A percentile compares a stretch with the other conserved stretches of the same genome.
Conservation (phyloP, 2,888 invertebrate species). For the Oxyteleia sp. region DNA sequence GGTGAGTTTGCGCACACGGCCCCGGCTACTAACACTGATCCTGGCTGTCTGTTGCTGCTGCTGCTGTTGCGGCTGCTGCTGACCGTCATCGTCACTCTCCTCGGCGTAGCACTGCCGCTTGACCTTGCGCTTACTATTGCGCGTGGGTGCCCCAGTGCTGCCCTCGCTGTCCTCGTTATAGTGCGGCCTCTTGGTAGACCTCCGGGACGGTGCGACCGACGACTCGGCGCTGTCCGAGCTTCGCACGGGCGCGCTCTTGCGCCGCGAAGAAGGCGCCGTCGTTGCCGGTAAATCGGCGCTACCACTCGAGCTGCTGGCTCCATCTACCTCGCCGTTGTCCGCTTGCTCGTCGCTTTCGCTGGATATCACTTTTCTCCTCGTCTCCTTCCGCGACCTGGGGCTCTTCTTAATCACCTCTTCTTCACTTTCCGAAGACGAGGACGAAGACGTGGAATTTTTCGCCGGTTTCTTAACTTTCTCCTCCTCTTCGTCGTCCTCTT, state of each 20-base stretch:
- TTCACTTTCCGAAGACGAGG: conserved; percentile 78
- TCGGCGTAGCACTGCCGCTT: conserved; percentile 86
- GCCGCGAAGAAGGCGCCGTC: too few species aligned
- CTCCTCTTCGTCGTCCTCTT: conserved; percentile 73
- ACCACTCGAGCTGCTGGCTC: conserved; percentile 51
- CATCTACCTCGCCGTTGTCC: conserved; percentile 68
- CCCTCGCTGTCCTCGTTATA: conserved; percentile 85
- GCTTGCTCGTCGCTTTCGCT: conserved; percentile 74
- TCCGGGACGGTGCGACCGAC: conserved; percentile 68
- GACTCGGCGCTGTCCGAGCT: conserved; percentile 71
- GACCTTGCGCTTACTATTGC: conserved; percentile 82
- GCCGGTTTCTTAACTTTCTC: too few species aligned
- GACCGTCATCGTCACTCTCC: conserved; percentile 83
- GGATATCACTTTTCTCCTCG: conserved; percentile 45
- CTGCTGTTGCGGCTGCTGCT: too few species aligned
- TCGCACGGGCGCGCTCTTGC: conserved; percentile 38
- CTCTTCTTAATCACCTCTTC: conserved; percentile 60
- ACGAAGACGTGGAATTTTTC: conserved; percentile 32
- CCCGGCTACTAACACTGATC: conserved; percentile 91
- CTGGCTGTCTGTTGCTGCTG: too few species aligned
- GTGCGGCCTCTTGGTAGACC: conserved; percentile 83
- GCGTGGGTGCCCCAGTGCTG: conserved; percentile 79
- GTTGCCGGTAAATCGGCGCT: conserved; percentile 54
- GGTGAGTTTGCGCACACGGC: conserved; percentile 94
- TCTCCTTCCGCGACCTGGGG: conserved; percentile 49